Percentiles rank a stretch among this genome's conserved stretches.
These are phyloP conservation scores for Sinocyclocheilus maitianheensis DNA, from an alignment of 2,113 vertebrate genomes.

Conservation along the genomic window DNA sequence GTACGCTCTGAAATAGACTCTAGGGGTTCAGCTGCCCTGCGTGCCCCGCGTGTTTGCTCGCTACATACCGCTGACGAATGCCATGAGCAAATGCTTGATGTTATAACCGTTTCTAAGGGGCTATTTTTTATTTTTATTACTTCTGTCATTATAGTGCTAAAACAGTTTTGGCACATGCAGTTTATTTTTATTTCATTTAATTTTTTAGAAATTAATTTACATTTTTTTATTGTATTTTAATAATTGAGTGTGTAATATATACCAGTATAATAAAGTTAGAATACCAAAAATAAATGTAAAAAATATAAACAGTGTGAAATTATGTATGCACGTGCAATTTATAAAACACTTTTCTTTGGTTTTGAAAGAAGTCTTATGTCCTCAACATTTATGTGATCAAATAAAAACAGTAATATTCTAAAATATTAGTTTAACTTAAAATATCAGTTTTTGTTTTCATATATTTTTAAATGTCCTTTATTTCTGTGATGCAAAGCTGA, in stretches of 20 bases:
- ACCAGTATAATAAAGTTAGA: background rate
- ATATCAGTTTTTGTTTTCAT: background rate
- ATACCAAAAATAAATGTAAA: background rate
- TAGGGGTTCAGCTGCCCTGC: background rate
- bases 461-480: background rate
- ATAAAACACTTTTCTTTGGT: too few species aligned
- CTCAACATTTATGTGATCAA: background rate
- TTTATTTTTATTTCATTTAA: background rate
- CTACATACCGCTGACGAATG: background rate
- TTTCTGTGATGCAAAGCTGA: background rate
- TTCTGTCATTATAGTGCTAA: background rate
- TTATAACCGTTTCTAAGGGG: background rate
- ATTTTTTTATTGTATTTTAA: background rate
- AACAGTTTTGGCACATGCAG: background rate
- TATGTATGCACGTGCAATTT: background rate
- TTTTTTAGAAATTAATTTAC: too few species aligned
- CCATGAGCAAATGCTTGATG: background rate
- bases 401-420: background rate
- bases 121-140: background rate
- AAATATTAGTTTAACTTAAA: too few species aligned
- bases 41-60: background rate
- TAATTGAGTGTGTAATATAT: background rate
- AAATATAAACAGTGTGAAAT: background rate
- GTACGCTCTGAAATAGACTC: background rate
- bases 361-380: too few species aligned